Evolutionary conservation across 2,888 invertebrate species (phyloP).

Genomic region (Ochropacha duplaris): DNA sequence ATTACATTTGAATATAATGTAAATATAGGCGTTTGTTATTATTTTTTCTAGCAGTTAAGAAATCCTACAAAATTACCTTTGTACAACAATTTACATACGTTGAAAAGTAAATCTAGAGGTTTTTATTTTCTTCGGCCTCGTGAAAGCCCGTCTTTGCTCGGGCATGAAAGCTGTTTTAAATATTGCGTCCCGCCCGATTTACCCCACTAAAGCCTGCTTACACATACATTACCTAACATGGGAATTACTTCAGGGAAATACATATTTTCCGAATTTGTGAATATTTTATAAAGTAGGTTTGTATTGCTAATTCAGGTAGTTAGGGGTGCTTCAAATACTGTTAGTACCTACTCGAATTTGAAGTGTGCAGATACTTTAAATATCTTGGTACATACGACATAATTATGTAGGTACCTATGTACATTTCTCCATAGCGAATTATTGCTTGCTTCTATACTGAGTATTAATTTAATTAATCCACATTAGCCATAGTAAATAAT

Average conservation of each 20-base stretch:
- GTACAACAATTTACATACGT: conserved; percentile 43
- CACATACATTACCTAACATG: conserved; percentile 58
- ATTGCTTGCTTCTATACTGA: too few species aligned
- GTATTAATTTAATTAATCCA: too few species aligned
- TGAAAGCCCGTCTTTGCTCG: conserved; percentile 62
- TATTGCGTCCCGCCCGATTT: conserved; percentile 72
- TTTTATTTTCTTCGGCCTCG: conserved; percentile 63
- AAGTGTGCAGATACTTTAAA: not conserved
- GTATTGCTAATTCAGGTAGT: conserved; percentile 13
- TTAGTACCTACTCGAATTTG: too few species aligned
- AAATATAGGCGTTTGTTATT: conserved; percentile 11
- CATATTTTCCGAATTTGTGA: conserved; percentile 42
- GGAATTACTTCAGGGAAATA: conserved; percentile 57
- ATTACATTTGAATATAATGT: not conserved
- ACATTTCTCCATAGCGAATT: too few species aligned
- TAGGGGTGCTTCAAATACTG: not conserved
- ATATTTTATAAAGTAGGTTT: conserved; percentile 30
- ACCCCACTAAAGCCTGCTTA: conserved; percentile 62
- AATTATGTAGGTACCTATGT: too few species aligned
- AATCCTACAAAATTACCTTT: conserved; percentile 40
- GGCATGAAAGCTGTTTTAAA: conserved; percentile 74
- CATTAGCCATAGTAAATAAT: too few species aligned
- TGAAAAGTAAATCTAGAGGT: conserved; percentile 61
- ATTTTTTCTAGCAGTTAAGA: conserved; percentile 27
- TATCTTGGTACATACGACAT: too few species aligned